Evolutionary conservation across 1,140 invertebrate genomes (phyloP), one percentile per base, ranked within the genome.

Genomic region (Pinna nobilis): DNA sequence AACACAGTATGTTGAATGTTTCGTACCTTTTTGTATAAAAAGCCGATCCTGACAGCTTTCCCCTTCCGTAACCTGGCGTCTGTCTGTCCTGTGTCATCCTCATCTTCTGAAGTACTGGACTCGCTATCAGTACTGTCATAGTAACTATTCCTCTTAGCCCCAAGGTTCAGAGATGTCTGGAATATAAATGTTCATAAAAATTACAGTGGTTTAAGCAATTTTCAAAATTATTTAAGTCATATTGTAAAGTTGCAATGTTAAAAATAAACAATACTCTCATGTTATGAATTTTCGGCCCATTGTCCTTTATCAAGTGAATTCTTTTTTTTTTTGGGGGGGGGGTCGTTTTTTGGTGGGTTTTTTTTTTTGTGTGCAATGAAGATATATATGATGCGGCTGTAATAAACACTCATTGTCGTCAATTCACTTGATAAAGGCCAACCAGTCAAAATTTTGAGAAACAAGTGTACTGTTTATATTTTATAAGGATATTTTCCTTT

Each of bases 111-210:
- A 13, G 81, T 79, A 50, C 79, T 81, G 30, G 81, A 83, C 23
- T 84, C 83, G 67, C 81, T 82, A 68, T 84, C 83, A 60, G 83
- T 83, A 44, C 81, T 84, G 70, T 84, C 83, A 73, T 81, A 83
- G 44, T 76, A 84, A 71, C 83, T 84, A 69, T 83, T 82, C n/a
- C 81, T 69, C 51, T 81, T 84, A n/a, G 73, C 66, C 6, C 81
- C 79, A 33, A 84, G 57, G 53, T 84, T 82, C 33, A 84, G 63
- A 5, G 83, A 83, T 1, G 83, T 80, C 83, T 84, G 57, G 30
- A 81, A 66, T 13, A 72, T 37, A 65, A 32, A 51, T 28, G 41
- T 3, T 33, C 32, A 44, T 11, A 20, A 28, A 9, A 64, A 1
- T 60, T 60, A 60, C 15, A 33, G 25, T 18, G 9, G 18, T 32